phyloP scores from a whole-genome alignment of 2,888 invertebrate genomes.

The Eulithis prunata region DNA sequence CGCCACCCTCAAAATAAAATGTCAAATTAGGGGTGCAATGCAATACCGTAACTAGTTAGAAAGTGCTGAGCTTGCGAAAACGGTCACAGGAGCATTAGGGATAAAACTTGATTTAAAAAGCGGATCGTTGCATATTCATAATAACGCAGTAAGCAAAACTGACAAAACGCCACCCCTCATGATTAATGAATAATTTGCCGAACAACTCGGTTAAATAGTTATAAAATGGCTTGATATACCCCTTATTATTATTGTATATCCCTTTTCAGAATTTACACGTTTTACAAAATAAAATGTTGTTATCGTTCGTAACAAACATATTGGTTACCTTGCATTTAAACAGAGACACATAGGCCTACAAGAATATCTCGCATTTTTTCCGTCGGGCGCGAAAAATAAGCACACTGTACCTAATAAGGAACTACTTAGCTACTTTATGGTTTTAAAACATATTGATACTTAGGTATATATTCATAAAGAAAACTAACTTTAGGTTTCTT shows the following conservation, averaged over 20 bases:
- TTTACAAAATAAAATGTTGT: constrained; percentile 40
- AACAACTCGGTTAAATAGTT: constrained; percentile 59
- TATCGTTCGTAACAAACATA: too few species aligned
- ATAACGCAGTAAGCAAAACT: constrained; percentile 52
- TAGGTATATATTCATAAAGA: too few species aligned
- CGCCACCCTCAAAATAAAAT: neutral
- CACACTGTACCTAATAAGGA: too few species aligned
- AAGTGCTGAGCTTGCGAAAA: constrained; percentile 13
- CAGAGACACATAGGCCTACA: too few species aligned
- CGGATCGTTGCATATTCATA: constrained; percentile 48
- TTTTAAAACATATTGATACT: too few species aligned
- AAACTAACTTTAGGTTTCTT: too few species aligned
- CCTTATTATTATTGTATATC: too few species aligned
- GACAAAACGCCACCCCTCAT: constrained; percentile 57
- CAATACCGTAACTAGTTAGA: neutral
- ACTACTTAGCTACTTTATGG: too few species aligned
- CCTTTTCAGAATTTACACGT: too few species aligned
- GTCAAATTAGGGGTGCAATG: neutral
- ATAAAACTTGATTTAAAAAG: constrained; percentile 25
- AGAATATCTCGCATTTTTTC: too few species aligned
- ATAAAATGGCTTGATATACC: constrained; percentile 47
- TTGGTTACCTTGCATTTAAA: too few species aligned
- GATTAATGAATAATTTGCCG: constrained; percentile 64
- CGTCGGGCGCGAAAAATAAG: too few species aligned
- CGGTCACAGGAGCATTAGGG: constrained; percentile 6